Evolutionary conservation across 2,113 vertebrate genomes (phyloP), one percentile per base, ranked within the genome.

Genomic region (Oreochromis niloticus): DNA sequence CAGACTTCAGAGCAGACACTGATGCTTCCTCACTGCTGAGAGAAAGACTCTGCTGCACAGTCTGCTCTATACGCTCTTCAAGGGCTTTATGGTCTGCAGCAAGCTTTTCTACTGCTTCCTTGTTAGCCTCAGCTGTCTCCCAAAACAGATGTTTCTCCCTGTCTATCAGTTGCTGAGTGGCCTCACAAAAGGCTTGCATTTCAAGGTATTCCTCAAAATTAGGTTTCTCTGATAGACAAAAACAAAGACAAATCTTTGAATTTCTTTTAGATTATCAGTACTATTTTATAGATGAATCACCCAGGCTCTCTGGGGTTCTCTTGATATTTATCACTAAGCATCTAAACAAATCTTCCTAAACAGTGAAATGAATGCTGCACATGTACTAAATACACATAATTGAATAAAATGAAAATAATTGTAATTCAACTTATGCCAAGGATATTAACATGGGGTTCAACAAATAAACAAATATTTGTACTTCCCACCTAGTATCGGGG

Each of bases 141-240:
- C 43, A 87, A 24, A 91, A 96, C 19, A 97, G 88, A 78, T 56
- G 89, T 19, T 95, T 95, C 90, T 99, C 97, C 88, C 95, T 89
- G 27, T 56, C 13, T 27, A 97, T 96, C 85, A 99, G 94, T 66
- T 93, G 90, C 11, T 86, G 85, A 8, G 92, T 85, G 46, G 96
- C 96, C 4, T 92, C 84, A 9, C 3, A 3, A 73, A 32, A 94
- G 92, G 10, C 3, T 1, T 11, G 3, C 1, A 19, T 57, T 22
- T 90, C n/a, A 1, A 97, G 91, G 36, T 75, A 80, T 22, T 96
- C 39, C 52, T 95, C 57, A 50, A 95, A 95, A 1, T 73, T 91
- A 22, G 16, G 34, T 11, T 7, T 24, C 3, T 13, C 95, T 96
- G 83, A 4, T 50, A 17, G 39, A 34, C 71, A 71, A 50, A 66